phyloP scores from a whole-genome alignment of 2,888 invertebrate species.

The Ornithoptera priamus region DNA sequence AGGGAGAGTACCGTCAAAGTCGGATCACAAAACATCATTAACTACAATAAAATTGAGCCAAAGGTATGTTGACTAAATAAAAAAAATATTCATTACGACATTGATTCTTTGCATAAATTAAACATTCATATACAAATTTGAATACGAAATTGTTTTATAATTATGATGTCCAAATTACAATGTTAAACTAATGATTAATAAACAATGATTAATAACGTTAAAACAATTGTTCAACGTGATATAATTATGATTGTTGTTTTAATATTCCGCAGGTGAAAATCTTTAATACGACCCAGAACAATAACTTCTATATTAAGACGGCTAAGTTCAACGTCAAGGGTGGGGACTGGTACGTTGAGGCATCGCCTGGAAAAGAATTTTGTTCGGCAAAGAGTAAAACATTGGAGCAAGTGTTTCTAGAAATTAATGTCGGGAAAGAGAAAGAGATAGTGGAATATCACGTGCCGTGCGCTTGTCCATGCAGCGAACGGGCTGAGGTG shows the following conservation, averaged over 20 bases:
- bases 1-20: constrained; percentile 33
- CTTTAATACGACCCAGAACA: constrained; percentile 48
- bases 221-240: constrained; percentile 16
- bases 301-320: constrained; percentile 33
- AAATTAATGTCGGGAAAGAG: constrained; percentile 44
- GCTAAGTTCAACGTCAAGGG: constrained; percentile 34
- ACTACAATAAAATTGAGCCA: constrained; percentile 29
- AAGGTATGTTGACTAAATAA: constrained; percentile 31
- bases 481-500: constrained; percentile 48
- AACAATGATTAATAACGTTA: constrained; percentile 15
- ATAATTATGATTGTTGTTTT: constrained; percentile 16
- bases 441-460: constrained; percentile 48
- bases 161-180: constrained; percentile 15
- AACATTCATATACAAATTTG: neutral
- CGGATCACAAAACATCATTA: constrained; percentile 28
- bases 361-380: constrained; percentile 42
- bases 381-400: constrained; percentile 44
- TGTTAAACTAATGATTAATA: constrained; percentile 10
- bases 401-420: constrained; percentile 46
- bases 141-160: constrained; percentile 14
- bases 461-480: constrained; percentile 63
- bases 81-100: neutral
- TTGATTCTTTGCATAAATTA: neutral
- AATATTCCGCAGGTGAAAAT: constrained; percentile 33
- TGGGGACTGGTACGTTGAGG: constrained; percentile 37